These are phyloP conservation scores for Rugalucina vietnamica DNA, from an alignment of 2,888 invertebrate species.

Conservation along the genomic window DNA sequence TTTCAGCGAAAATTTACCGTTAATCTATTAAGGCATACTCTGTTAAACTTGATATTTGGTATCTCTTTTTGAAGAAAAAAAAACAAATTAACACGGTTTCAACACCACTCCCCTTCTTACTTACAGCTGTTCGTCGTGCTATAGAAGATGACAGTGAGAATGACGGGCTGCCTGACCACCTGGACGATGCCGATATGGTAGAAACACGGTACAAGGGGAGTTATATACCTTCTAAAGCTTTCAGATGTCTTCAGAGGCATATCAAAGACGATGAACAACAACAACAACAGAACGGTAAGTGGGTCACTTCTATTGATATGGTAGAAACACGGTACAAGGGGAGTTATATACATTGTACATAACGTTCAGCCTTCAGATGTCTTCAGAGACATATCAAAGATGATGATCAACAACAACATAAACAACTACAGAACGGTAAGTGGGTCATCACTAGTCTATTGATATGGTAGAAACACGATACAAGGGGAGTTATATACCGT, in stretches of 20 bases:
- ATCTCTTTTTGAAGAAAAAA: too few relatives aligned
- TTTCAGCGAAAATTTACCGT: too few relatives aligned
- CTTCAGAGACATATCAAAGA: slow-evolving; percentile 85
- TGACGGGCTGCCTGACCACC: slow-evolving; percentile 75
- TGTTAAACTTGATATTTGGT: too few relatives aligned
- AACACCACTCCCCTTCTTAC: background rate
- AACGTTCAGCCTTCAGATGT: slow-evolving; percentile 91
- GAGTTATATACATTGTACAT: slow-evolving; percentile 91
- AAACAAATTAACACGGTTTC: too few relatives aligned
- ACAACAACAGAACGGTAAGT: background rate
- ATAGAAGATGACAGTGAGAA: slow-evolving; percentile 68
- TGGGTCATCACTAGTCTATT: too few relatives aligned
- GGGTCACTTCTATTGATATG: slow-evolving; percentile 70
- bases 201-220: slow-evolving; percentile 86
- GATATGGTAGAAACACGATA: slow-evolving; percentile 82
- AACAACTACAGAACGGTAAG: background rate
- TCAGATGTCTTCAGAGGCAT: slow-evolving; percentile 88
- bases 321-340: slow-evolving; percentile 85
- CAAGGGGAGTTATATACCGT: slow-evolving; percentile 90
- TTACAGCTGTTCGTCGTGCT: slow-evolving; percentile 28
- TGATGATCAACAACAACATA: slow-evolving; percentile 47
- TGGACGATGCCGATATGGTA: slow-evolving; percentile 76
- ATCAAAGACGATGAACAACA: slow-evolving; percentile 69
- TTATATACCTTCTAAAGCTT: slow-evolving; percentile 92
- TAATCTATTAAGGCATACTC: too few relatives aligned